Evolutionary conservation across 2,888 invertebrate genomes (phyloP).

Genomic region (Lymantria monacha): DNA sequence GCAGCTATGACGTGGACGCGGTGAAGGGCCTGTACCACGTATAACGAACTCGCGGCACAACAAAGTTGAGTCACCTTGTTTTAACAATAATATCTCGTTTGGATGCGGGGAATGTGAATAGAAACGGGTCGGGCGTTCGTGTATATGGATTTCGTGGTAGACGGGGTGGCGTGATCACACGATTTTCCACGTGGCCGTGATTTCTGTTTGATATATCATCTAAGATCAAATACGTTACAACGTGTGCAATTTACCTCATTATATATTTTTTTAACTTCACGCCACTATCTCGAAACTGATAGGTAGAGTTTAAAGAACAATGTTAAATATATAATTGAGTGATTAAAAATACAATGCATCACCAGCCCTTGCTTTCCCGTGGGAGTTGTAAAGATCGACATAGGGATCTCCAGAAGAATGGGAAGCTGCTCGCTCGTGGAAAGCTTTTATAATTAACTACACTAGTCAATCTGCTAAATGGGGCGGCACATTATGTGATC

Average conservation of each 20-base stretch:
- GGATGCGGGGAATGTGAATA: conserved; percentile 14
- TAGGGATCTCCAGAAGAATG: too few relatives aligned
- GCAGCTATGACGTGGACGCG: conserved; percentile 34
- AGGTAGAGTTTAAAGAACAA: too few relatives aligned
- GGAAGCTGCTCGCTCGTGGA: too few relatives aligned
- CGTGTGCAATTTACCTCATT: too few relatives aligned
- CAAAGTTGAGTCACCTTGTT: conserved; percentile 5
- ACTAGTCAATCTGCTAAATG: too few relatives aligned
- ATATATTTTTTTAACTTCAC: background rate
- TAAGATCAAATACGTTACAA: conserved; percentile 15
- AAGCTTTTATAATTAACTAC: too few relatives aligned
- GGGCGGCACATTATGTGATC: too few relatives aligned
- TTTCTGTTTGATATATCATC: conserved; percentile 17
- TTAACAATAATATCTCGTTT: conserved; percentile 3
- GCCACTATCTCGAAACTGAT: too few relatives aligned
- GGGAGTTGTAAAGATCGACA: too few relatives aligned
- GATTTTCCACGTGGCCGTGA: conserved; percentile 26
- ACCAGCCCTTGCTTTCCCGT: too few relatives aligned
- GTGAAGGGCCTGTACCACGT: conserved; percentile 36
- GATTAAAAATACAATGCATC: too few relatives aligned
- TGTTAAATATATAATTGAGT: too few relatives aligned
- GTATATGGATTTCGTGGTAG: conserved; percentile 25
- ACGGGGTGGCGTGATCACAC: conserved; percentile 32
- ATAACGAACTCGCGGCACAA: conserved; percentile 26
- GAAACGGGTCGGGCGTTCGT: conserved; percentile 7